Conservation (phyloP, 2,797 vertebrate genomes). For the Mus minutoides region DNA sequence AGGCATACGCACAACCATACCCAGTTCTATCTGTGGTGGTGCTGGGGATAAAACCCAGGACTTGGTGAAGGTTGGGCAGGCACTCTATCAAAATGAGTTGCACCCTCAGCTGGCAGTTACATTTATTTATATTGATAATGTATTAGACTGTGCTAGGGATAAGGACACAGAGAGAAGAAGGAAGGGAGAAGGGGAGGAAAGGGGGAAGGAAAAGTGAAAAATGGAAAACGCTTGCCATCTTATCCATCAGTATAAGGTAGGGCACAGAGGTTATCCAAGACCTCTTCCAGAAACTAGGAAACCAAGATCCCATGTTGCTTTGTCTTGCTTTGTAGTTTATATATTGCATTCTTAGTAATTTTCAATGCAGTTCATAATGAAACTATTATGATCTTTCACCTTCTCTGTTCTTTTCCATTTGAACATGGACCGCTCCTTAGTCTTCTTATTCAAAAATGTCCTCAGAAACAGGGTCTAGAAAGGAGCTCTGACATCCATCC, state of each 20-base stretch:
- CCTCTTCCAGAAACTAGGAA: slow-evolving; percentile 20
- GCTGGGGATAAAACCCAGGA: not conserved
- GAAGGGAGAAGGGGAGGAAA: not conserved
- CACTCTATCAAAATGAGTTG: not conserved
- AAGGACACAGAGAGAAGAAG: not conserved
- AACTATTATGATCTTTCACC: not conserved
- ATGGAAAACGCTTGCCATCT: not conserved
- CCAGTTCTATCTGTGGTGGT: not conserved
- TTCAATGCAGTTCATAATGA: not conserved
- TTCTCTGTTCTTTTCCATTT: slow-evolving; percentile 33
- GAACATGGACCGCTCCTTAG: not conserved
- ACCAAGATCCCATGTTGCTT: not conserved
- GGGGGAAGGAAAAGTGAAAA: not conserved
- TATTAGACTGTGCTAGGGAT: not conserved
- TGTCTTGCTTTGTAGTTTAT: slow-evolving; percentile 9
- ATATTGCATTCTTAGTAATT: slow-evolving; percentile 18
- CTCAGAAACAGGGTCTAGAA: slow-evolving; percentile 29
- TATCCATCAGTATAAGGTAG: not conserved
- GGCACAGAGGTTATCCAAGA: not conserved
- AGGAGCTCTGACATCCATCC: not conserved
- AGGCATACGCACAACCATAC: not conserved
- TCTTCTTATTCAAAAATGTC: slow-evolving; percentile 36
- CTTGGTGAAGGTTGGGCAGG: not conserved
- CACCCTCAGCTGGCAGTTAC: not conserved
- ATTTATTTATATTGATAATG: not conserved